phyloP scores from a whole-genome alignment of 2,797 vertebrate genomes.

The Heliangelus exortis region DNA sequence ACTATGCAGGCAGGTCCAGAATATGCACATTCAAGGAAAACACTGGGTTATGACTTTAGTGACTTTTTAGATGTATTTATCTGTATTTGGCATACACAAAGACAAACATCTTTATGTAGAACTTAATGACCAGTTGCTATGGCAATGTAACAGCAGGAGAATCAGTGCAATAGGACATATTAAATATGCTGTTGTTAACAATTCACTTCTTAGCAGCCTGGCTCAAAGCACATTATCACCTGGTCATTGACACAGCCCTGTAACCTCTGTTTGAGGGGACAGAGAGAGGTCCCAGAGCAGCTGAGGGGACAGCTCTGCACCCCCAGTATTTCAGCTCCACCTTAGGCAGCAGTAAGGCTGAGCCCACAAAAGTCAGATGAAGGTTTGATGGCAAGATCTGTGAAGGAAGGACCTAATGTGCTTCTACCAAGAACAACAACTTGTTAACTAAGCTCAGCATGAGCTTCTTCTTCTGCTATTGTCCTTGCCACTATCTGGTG shows the following conservation, averaged over 20 bases:
- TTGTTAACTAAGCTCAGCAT: not conserved
- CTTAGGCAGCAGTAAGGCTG: fast-evolving
- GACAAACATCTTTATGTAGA: not conserved
- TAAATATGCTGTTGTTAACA: not conserved
- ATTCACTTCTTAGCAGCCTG: not conserved
- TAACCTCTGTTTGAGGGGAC: not conserved
- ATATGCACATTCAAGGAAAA: not conserved
- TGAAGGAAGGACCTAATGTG: not conserved
- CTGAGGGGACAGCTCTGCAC: not conserved
- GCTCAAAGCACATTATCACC: not conserved
- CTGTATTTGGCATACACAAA: not conserved
- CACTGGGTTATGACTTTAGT: not conserved
- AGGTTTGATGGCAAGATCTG: not conserved
- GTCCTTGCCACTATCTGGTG: not conserved
- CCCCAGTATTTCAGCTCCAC: not conserved
- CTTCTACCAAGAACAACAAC: not conserved
- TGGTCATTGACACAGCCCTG: not conserved
- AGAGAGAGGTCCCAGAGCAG: not conserved
- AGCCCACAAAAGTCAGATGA: not conserved
- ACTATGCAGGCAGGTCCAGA: not conserved
- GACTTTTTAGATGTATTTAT: not conserved
- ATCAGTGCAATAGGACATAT: not conserved
- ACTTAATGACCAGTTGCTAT: not conserved
- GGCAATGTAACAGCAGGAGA: not conserved
- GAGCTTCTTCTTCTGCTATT: not conserved